Conservation (phyloP, 1,140 invertebrate genomes). For the Ooceraea biroi region DNA sequence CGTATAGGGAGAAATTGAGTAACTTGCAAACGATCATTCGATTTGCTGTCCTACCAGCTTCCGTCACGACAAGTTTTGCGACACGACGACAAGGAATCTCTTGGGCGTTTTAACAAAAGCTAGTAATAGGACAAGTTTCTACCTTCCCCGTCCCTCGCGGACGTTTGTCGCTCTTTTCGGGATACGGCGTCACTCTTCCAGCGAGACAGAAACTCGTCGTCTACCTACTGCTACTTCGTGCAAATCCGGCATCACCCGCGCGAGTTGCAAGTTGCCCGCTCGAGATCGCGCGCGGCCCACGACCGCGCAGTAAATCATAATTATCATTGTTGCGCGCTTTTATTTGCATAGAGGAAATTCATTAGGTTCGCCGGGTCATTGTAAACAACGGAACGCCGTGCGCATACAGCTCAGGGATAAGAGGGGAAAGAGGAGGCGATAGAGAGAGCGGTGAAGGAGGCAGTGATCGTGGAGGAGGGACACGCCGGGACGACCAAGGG, state of each 20-base stretch:
- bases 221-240: background rate
- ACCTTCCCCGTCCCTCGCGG: too few species aligned
- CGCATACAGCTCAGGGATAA: background rate
- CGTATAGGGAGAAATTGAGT: too few species aligned
- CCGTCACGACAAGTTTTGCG: too few species aligned
- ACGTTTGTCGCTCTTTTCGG: background rate
- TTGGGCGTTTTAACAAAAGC: too few species aligned
- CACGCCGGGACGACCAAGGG: background rate
- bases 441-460: conserved; percentile 64
- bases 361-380: conserved; percentile 68
- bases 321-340: conserved; percentile 68
- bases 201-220: background rate
- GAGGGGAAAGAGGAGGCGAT: background rate
- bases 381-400: conserved; percentile 66
- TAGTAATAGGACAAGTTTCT: too few species aligned
- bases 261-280: too few species aligned
- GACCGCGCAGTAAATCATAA: conserved; percentile 69
- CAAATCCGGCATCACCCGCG: background rate
- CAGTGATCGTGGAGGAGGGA: conserved; percentile 48
- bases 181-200: background rate
- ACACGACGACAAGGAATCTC: too few species aligned
- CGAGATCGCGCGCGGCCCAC: background rate
- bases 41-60: too few species aligned
- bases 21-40: too few species aligned
- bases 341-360: conserved; percentile 71